phyloP scores from a whole-genome alignment of 1,140 invertebrate species.

The Panagrolaimus sp. region DNA sequence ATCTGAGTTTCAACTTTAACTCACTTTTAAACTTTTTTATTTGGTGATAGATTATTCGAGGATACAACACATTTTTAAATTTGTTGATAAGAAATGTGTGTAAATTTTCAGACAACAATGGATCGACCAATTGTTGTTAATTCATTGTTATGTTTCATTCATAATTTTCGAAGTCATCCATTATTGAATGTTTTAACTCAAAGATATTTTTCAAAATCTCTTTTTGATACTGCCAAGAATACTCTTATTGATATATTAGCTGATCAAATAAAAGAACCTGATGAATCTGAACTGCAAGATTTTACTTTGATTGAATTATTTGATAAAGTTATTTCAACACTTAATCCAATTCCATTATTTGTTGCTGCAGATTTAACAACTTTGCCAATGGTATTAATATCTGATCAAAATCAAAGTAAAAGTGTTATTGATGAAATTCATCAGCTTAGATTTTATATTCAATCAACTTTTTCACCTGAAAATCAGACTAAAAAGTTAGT shows the following conservation, averaged over 20 bases:
- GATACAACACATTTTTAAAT: no score
- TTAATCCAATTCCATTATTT: slow-evolving; percentile 24
- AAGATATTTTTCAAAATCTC: slow-evolving; percentile 22
- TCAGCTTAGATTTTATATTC: slow-evolving; percentile 5
- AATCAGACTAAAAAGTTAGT: neutral
- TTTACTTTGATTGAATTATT: slow-evolving; percentile 14
- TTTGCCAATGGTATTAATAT: slow-evolving; percentile 18
- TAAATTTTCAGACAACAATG: slow-evolving; percentile 13
- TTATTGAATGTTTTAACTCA: slow-evolving; percentile 19
- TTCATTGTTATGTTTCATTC: slow-evolving; percentile 34
- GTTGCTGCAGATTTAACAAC: slow-evolving; percentile 28
- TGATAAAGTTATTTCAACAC: slow-evolving; percentile 15
- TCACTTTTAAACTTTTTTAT: neutral
- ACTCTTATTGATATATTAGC: slow-evolving; percentile 18
- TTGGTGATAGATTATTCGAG: no score
- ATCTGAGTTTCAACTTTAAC: neutral
- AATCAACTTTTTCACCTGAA: neutral
- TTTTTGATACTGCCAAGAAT: slow-evolving; percentile 17
- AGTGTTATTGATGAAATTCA: slow-evolving; percentile 7
- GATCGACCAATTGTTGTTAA: slow-evolving; percentile 32
- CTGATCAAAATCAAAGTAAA: neutral
- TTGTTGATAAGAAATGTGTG: neutral
- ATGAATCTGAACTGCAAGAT: slow-evolving; percentile 15
- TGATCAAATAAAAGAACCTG: neutral
- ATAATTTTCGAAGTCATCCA: slow-evolving; percentile 29